Conservation (phyloP, 1,140 invertebrate species). For the Trigoniulus corallinus region DNA sequence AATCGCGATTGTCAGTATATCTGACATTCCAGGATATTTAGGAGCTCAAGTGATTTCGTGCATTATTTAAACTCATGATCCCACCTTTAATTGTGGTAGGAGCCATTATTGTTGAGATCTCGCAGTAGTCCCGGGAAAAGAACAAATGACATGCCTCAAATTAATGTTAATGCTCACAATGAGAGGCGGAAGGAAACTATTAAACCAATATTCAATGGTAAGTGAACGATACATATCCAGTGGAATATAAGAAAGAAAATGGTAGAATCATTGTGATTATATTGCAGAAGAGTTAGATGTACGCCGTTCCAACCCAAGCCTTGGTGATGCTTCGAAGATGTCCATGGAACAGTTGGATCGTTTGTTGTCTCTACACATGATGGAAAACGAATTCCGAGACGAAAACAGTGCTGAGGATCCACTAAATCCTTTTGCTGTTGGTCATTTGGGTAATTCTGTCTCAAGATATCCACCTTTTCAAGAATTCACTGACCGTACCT, state of each 20-base stretch:
- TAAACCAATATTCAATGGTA: neutral
- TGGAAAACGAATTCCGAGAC: neutral
- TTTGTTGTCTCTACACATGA: neutral
- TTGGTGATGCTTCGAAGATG: neutral
- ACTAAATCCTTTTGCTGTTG: no score
- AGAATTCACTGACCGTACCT: no score
- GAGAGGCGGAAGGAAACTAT: neutral
- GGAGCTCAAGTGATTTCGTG: no score
- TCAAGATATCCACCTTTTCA: no score
- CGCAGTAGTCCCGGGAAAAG: neutral
- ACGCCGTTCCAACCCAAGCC: neutral
- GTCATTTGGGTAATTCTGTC: no score
- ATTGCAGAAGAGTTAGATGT: neutral
- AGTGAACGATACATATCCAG: neutral
- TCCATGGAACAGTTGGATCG: neutral
- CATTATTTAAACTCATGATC: no score
- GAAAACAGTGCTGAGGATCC: neutral
- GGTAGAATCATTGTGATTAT: neutral
- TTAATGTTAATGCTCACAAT: neutral
- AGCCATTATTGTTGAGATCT: neutral
- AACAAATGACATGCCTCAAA: constrained; percentile 5
- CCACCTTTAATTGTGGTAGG: no score
- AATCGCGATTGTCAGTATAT: no score
- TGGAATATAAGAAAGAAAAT: neutral
- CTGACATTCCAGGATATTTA: no score